Evolutionary conservation across 1,140 invertebrate species (phyloP), one percentile per base, ranked within the genome.

Genomic region (Odontomachus brunneus): DNA sequence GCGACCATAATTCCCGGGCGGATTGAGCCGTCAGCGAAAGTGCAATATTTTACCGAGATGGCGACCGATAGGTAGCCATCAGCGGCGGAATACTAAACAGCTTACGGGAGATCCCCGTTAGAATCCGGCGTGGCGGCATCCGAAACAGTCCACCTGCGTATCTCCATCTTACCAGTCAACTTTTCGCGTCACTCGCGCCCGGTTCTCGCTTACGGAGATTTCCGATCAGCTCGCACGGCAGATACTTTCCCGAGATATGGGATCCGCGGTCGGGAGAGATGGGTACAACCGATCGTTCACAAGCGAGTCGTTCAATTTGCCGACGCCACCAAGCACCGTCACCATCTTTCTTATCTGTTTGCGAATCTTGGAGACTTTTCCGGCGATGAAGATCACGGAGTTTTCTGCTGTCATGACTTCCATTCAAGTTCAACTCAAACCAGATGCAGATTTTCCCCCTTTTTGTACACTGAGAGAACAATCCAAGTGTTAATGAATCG

Each of bases 1-100:
- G 80, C 60, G 71, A 48, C 82, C 86, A 78, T 91, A 90, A 90
- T 92, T 92, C 91, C 91, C 89, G 84, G 82, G 26, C 80, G 83
- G 87, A 93, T 93, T 92, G 89, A 93, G 92, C 88, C 90, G 91
- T 93, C 91, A 90, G 86, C 88, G 89, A 90, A 89, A 92, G 89
- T 86, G 91, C 89, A 91, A 92, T 93, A 91, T 91, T 92, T 92
- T 91, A 91, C 91, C 81, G 84, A 92, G 92, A 92, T 93, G 88
- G 84, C 88, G 85, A 92, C 78, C 88, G 92, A 93, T 92, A 93
- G 90, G 75, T 83, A 84, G 82, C 88, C 88, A 88, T 92, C 88
- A 87, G 86, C 85, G 87, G 84, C 90, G 86, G 92, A 92, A 92
- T 91, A 90, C 89, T 91, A 89, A 91, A 88, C 90, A 92, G 89